Evolutionary conservation across 2,888 invertebrate species (phyloP).

Genomic region (Tigriopus californicus): DNA sequence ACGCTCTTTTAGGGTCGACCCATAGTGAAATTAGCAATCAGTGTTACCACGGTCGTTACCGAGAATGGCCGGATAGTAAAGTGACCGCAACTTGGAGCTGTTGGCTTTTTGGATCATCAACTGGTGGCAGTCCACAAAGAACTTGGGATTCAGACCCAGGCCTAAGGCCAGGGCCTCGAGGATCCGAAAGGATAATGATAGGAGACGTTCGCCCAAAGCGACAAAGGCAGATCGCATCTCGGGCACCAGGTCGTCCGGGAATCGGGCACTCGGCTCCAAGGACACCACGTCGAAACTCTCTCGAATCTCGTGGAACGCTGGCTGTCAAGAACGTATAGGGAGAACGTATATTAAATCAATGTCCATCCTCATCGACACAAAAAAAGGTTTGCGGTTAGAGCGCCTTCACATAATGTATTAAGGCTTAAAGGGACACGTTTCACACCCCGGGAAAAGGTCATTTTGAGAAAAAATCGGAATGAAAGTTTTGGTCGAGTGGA

Average conservation of each 20-base stretch:
- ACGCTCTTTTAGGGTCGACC: too few relatives aligned
- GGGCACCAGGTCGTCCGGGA: slow-evolving; percentile 46
- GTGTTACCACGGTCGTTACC: slow-evolving; percentile 27
- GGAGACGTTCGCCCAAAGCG: slow-evolving; percentile 46
- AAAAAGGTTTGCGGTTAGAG: too few relatives aligned
- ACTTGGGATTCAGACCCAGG: slow-evolving; percentile 28
- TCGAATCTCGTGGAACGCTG: slow-evolving; percentile 36
- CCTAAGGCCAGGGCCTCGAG: slow-evolving; percentile 27
- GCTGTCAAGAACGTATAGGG: background rate
- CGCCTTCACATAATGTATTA: too few relatives aligned
- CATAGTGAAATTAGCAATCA: slow-evolving; percentile 34
- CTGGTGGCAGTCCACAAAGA: slow-evolving; percentile 43
- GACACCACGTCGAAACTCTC: slow-evolving; percentile 45
- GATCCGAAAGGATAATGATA: slow-evolving; percentile 34
- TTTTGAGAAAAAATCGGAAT: too few relatives aligned
- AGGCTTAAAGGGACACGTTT: too few relatives aligned
- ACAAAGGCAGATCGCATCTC: slow-evolving; percentile 45
- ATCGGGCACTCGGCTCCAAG: slow-evolving; percentile 34
- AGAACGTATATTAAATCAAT: too few relatives aligned
- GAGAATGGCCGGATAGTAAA: slow-evolving; percentile 46
- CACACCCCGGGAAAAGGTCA: too few relatives aligned
- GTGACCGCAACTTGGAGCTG: slow-evolving; percentile 42
- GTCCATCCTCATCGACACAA: too few relatives aligned
- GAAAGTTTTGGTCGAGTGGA: too few relatives aligned
- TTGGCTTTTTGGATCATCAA: slow-evolving; percentile 32